These are phyloP conservation scores for Uropsilus gracilis DNA, from an alignment of 2,113 vertebrate species.

Conservation along the genomic window DNA sequence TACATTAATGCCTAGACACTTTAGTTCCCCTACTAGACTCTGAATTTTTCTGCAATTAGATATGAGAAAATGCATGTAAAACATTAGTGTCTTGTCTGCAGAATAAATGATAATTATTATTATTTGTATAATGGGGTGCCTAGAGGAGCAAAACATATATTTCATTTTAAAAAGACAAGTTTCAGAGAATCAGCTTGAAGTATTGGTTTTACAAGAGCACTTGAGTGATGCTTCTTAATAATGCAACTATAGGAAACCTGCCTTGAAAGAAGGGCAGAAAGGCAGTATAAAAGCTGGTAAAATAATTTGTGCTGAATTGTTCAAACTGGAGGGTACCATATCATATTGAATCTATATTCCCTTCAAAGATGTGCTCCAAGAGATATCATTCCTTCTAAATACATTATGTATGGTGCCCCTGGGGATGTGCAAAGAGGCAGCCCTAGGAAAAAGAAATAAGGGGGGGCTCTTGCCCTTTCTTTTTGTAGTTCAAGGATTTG, in stretches of 20 bases:
- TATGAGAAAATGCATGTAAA: constrained; percentile 55
- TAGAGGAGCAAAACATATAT: constrained; percentile 7
- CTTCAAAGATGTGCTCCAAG: neutral
- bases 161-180: neutral
- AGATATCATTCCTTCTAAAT: neutral
- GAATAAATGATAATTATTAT: constrained; percentile 41
- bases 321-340: neutral
- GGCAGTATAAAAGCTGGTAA: neutral
- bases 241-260: neutral
- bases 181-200: constrained; percentile 9
- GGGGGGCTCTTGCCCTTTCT: neutral
- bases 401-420: neutral
- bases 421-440: neutral
- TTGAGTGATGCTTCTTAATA: neutral
- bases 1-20: constrained; percentile 30
- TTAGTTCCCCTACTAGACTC: constrained; percentile 21
- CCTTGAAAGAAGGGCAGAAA: neutral
- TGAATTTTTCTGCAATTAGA: constrained; percentile 49
- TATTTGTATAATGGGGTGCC: constrained; percentile 39
- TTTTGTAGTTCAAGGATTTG: neutral
- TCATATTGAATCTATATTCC: neutral
- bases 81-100: neutral
- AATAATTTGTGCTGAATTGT: neutral
- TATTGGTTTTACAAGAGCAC: constrained; percentile 31
- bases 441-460: neutral